Base-by-base conservation (phyloP, 2,888 invertebrate genomes). In the Archips crataeganus region DNA sequence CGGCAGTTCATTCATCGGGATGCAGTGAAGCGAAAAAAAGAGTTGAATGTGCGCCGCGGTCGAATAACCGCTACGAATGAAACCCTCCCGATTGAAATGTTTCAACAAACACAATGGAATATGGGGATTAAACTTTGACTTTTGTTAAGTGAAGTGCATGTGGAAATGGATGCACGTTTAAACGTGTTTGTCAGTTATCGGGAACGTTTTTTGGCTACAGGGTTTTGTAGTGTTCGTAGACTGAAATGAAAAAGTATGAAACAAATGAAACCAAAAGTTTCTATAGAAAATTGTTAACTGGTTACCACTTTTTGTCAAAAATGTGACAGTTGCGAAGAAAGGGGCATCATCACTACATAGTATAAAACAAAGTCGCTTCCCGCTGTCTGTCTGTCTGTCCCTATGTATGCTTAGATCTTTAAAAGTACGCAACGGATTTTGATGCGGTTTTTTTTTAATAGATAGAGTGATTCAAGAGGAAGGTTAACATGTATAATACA, bases 1-100 rank as follows among this genome's bases (percentile, higher is more conserved):
- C 86, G 83, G 84, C 89, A 87, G 88, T 85, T 85, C 90, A 92
- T 92, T 93, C 91, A 90, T 88, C 85, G 84, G 79, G 76, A 85
- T 75, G 78, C 91, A 89, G 85, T 81, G 87, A 82, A 81, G 85
- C 87, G 89, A 87, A 84, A 88, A 89, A 92, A 91, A 90, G 90
- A 90, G 89, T 86, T 88, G 91, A 90, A 90, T 91, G 90, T 87
- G 81, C 84, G 82, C 78, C 82, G 79, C 88, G 91, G 86, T 87
- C 88, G 88, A 89, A 84, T 88, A 86, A 82, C 79, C 86, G 79
- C 86, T 81, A 83, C 89, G 84, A 89, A 90, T 90, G 90, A 85
- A 90, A 90, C 86, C 87, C 87, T 86, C 85, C 84, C 88, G 86
- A 91, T 90, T 89, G 90, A 90, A 91, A 91, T 91, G 89, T 92